Evolutionary conservation across 2,888 invertebrate genomes (phyloP).

Genomic region (Lasioglossum villosulum): DNA sequence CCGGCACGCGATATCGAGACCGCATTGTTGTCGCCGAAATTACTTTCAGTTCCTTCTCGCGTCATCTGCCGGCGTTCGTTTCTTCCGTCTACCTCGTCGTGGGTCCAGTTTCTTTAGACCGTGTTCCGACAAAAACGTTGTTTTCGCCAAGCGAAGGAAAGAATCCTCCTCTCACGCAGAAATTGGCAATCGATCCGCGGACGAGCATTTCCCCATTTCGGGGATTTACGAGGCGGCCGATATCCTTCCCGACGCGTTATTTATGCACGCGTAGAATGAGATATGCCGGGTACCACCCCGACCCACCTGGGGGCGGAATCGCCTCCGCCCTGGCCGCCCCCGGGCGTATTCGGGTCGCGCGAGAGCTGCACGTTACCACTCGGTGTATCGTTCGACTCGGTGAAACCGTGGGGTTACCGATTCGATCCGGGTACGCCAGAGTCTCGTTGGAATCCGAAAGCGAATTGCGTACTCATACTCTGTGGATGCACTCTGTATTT

Average conservation of each 20-base stretch:
- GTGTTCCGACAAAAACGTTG: not conserved
- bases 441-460: constrained; percentile 3
- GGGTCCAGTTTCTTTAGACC: not conserved
- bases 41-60: constrained; percentile 32
- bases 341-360: constrained; percentile 82
- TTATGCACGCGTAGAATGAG: constrained; percentile 69
- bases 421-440: not conserved
- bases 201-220: constrained; percentile 31
- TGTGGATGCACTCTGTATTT: not conserved
- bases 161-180: not conserved
- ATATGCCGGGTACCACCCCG: constrained; percentile 79
- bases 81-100: not conserved
- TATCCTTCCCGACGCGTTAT: constrained; percentile 59
- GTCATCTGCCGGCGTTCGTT: constrained; percentile 26
- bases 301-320: constrained; percentile 84
- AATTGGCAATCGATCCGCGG: constrained; percentile 1
- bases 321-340: constrained; percentile 83
- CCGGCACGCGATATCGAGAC: constrained; percentile 70
- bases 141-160: not conserved
- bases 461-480: not conserved
- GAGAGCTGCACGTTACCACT: constrained; percentile 54
- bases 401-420: not conserved
- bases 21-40: constrained; percentile 60
- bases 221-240: constrained; percentile 46
- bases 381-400: constrained; percentile 38